Base-by-base conservation (phyloP, 2,113 vertebrate species). In the Cyanoliseus patagonus region DNA sequence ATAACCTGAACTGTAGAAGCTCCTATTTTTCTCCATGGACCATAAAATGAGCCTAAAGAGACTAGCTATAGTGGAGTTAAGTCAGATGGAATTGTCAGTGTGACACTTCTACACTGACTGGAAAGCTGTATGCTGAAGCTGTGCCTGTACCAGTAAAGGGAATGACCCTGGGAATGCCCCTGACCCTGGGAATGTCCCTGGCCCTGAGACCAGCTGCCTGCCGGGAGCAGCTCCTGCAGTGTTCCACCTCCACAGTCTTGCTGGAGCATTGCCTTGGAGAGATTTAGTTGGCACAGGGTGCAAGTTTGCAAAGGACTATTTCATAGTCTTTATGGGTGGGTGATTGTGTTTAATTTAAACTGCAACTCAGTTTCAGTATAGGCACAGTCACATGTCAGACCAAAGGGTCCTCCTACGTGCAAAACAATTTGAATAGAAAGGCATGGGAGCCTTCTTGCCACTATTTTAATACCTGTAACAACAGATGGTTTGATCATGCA, bases 311-410 rank as follows among this genome's bases (percentile, higher is more conserved):
- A 39, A 64, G 17, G 7, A 55, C 5, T 1, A 4, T 67, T 81
- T 59, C 13, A 2, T 47, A 6, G 2, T 8, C 20, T 67, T 75
- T n/a, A 27, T 0, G 0, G 27, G 23, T 73, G n/a, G 15, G 17
- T 74, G 20, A 44, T 20, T 52, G 9, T 25, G 33, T 59, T 80
- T 83, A 6, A 28, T 73, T 70, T 67, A 49, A 80, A 63, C 7
- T 15, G 53, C 19, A 55, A 20, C 31, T 8, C 53, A 33, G 53
- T 55, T 55, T 55, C 53, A 55, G 53, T 5, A 14, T 9, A 44
- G 73, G 10, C 53, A 89, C 2, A 61, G 41, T 3, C 41, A 42
- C 0, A 0, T 25, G 3, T 12, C 46, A 30, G 51, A 59, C 25
- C 1, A 3, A 86, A 63, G 7, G 5, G 3, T 30, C 52, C 24